phyloP scores from a whole-genome alignment of 2,113 vertebrate genomes.

The Chelonoidis abingdonii region DNA sequence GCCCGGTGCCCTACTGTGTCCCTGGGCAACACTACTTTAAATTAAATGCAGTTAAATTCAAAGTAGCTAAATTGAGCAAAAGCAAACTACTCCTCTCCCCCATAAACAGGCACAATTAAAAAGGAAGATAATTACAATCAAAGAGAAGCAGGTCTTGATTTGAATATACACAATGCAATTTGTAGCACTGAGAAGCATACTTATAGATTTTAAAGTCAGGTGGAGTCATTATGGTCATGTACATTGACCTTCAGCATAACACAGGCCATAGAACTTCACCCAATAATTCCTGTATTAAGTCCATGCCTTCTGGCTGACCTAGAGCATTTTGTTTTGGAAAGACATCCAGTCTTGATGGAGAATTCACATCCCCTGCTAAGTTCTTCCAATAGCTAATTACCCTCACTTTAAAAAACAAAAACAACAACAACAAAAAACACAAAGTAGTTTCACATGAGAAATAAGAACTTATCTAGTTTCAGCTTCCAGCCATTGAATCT shows the following conservation, averaged over 20 bases:
- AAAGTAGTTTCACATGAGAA: too few species aligned
- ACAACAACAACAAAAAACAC: too few species aligned
- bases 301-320: background rate
- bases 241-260: background rate
- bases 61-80: background rate
- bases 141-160: background rate
- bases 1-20: background rate
- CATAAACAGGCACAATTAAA: background rate
- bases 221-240: background rate
- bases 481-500: background rate
- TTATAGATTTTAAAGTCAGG: background rate
- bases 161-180: background rate
- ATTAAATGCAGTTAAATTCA: background rate
- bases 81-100: background rate
- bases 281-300: background rate
- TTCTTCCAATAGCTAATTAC: background rate
- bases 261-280: background rate
- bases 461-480: background rate
- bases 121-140: background rate
- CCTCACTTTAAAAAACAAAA: background rate
- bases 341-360: background rate
- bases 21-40: background rate
- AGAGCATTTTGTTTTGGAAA: background rate
- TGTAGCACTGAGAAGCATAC: background rate
- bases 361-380: background rate